Evolutionary conservation across 1,140 invertebrate genomes (phyloP), one percentile per base, ranked within the genome.

Genomic region (Lepidotrigona ventralis): DNA sequence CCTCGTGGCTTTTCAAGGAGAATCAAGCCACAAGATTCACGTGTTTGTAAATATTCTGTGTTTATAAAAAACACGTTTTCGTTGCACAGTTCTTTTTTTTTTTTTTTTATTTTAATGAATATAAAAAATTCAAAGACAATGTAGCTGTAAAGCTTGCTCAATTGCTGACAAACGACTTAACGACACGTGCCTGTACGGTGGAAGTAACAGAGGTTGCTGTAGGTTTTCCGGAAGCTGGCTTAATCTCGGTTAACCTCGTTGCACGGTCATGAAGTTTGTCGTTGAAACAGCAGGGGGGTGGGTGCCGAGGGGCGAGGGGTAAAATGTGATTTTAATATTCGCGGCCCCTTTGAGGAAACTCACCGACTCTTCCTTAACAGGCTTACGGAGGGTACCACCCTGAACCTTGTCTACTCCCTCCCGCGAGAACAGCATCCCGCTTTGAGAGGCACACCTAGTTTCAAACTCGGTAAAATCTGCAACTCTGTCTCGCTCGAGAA

Each of bases 311-410:
- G 14, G 82, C 83, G 83, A 84, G 83, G 85, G 90, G 77, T 91
- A 90, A 92, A 93, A 92, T 93, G 90, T 91, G 90, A 93, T 92
- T 93, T 92, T 91, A 92, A 92, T 92, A 92, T 92, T 92, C 88
- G 88, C 89, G 84, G 87, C 87, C 90, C 91, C 91, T 92, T 92
- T 92, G 91, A 92, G 88, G 88, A 88, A 88, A 91, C 88, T 91
- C 89, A 81, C 81, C 81, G 89, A 89, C 87, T 91, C 86, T 91
- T 86, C 87, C 90, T 89, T 92, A 93, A 93, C 91, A 90, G 88
- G 88, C 88, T 93, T 91, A 92, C 76, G 51, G 79, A 87, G 85
- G 88, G 79, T 73, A 81, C 63, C 54, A 33, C 83, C 77, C 39
- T 71, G 19, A 76, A 60, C 81, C 80, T 60, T 73, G 77, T 79